Evolutionary conservation across 2,113 vertebrate genomes (phyloP), one percentile per base, ranked within the genome.

Genomic region (Notechis scutatus): DNA sequence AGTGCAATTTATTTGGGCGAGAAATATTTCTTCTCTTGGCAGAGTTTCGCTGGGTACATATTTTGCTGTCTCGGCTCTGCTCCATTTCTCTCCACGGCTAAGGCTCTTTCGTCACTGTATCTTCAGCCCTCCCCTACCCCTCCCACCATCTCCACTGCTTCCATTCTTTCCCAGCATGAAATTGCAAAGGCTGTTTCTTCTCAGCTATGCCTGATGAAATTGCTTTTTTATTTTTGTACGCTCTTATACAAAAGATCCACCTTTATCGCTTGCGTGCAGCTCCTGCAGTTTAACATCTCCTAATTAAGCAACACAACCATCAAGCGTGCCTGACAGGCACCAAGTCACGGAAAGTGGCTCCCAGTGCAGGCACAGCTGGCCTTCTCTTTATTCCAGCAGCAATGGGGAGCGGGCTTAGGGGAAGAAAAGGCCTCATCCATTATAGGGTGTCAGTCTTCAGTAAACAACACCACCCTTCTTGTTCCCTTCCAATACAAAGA

Each of bases 141-240:
- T 8, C 7, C 21, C 55, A 39, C 55, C 45, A 15, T 92, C 85
- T 91, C 56, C 29, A 0, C 0, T 85, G 56, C 90, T 69, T 89
- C 59, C 81, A 59, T 54, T 54, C 14, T 3, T 90, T 47, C 90
- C 85, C 92, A 86, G 34, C 52, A 81, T 0, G 10, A 54, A 61
- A 39, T 94, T 15, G 3, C 0, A 6, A 89, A n/a, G 91, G 29
- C 90, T 26, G 23, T 90, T 81, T 45, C 55, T 56, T 74, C 92
- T 89, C 89, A 59, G 54, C 21, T 56, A 26, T 7, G 0, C 29
- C 91, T 92, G 93, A 57, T 0, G 0, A 94, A 95, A 95, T 95
- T 54, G 55, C 64, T 89, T 94, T 81, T 94, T 96, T 90, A 93
- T 94, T 96, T 96, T 96, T 93, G 93, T 95, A 94, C 10, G 26